Evolutionary conservation across 2,888 invertebrate genomes (phyloP).

Genomic region (Crocallis elinguaria): DNA sequence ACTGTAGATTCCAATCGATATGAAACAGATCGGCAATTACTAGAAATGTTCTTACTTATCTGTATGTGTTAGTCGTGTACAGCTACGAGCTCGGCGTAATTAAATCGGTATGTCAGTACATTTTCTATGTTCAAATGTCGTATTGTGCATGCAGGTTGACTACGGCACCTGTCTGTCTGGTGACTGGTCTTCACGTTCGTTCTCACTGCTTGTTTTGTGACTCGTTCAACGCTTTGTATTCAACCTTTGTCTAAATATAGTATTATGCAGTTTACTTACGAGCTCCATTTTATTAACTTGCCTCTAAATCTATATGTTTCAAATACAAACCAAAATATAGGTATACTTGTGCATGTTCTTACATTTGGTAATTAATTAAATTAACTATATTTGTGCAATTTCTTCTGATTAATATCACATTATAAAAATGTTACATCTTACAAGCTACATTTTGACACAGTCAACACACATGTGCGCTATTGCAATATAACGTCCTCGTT

Average conservation of each 20-base stretch:
- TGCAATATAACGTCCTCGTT: conserved; percentile 4
- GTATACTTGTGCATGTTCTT: not conserved
- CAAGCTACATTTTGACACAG: not conserved
- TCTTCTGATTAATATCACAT: too few species aligned
- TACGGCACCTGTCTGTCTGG: conserved; percentile 35
- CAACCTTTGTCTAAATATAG: not conserved
- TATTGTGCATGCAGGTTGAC: conserved; percentile 17
- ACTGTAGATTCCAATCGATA: conserved; percentile 44
- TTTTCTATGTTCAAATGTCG: conserved; percentile 30
- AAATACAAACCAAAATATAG: too few species aligned
- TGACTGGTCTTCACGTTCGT: conserved; percentile 4
- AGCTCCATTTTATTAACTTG: not conserved
- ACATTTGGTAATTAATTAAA: not conserved
- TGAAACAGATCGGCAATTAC: conserved; percentile 42
- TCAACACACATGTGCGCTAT: not conserved
- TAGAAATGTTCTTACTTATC: conserved; percentile 19
- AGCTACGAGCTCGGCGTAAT: conserved; percentile 28
- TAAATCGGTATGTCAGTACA: conserved; percentile 27
- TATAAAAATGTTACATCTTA: not conserved
- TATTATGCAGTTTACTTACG: not conserved
- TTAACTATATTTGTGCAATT: too few species aligned
- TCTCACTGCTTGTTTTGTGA: not conserved
- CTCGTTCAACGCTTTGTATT: not conserved
- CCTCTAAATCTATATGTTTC: too few species aligned
- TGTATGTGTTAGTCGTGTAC: conserved; percentile 20